Evolutionary conservation across 2,888 invertebrate genomes (phyloP), one percentile per base, ranked within the genome.

Genomic region (Polyploca ridens): DNA sequence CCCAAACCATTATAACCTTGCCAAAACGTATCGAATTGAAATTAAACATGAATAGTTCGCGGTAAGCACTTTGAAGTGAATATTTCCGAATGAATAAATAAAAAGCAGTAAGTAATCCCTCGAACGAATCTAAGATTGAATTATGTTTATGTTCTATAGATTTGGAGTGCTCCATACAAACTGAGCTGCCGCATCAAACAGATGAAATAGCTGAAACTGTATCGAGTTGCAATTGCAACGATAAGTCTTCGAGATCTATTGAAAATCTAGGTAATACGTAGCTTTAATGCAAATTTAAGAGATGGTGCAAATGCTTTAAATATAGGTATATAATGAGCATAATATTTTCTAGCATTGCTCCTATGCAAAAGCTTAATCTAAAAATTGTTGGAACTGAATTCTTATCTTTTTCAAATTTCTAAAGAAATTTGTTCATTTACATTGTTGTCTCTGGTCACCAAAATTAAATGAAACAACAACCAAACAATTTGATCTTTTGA

Each of bases 141-240:
- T 41, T 38, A 0, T n/a, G 16, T 60, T 60, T 38, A 14, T 63
- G 44, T 64, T 57, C 11, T 60, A 33, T 64, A 66, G 69, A 60
- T 58, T 54, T 41, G 63, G 66, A 65, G 63, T 60, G 64, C 58
- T 46, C 46, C 38, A 66, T 64, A 8, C 64, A 69, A 33, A 69
- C 66, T 5, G 38, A 59, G 13, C 63, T 59, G 19, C 44, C 58
- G 58, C 62, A 57, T 65, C 64, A 62, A 62, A 62, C 35, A 58
- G 33, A 46, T 49, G 59, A 66, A 62, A 62, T 62, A 27, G 62
- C 49, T 38, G 62, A 27, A 57, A 49, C 62, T 58, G 35, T 33
- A 49, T 64, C 49, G 49, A 64, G 41, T 62, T 49, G 10, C 19
- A 46, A 41, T 27, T 27, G 27, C 27, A 27, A 27, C 3, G 44